A percentile compares a stretch with the other conserved stretches of the same genome.
Evolutionary conservation across 2,888 invertebrate species (phyloP).

Genomic region (Acrocera orbiculus): DNA sequence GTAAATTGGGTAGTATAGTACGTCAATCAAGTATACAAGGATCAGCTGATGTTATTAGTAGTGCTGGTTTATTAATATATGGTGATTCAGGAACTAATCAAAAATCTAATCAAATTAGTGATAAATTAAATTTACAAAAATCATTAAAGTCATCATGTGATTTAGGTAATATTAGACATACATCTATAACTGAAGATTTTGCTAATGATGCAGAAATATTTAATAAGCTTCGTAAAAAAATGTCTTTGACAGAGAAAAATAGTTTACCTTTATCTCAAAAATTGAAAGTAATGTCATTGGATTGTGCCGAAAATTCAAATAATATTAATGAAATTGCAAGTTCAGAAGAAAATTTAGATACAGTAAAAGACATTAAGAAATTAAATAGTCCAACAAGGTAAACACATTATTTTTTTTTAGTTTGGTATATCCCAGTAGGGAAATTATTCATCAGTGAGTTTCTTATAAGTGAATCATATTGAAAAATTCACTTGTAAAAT

Average conservation of each 20-base stretch:
- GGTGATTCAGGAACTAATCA: slow-evolving; percentile 21
- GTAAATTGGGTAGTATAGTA: slow-evolving; percentile 46
- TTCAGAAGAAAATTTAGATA: slow-evolving; percentile 21
- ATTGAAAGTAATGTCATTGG: slow-evolving; percentile 23
- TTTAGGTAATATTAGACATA: slow-evolving; percentile 31
- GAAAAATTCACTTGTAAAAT: no score
- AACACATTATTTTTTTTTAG: slow-evolving; percentile 4
- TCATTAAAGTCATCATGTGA: slow-evolving; percentile 44
- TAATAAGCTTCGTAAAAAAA: slow-evolving; percentile 44
- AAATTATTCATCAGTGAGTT: no score
- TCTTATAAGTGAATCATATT: no score
- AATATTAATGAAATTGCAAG: slow-evolving; percentile 17
- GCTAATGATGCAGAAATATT: slow-evolving; percentile 64
- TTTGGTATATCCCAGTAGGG: no score
- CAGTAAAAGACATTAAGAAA: slow-evolving; percentile 12
- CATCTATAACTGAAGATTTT: slow-evolving; percentile 53
- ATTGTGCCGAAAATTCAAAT: slow-evolving; percentile 9
- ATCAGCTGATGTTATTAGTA: slow-evolving; percentile 22
- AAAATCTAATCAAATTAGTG: no score
- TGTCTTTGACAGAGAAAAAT: slow-evolving; percentile 14
- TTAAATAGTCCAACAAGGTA: slow-evolving; percentile 30
- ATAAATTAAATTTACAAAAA: no score
- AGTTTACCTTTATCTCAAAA: slow-evolving; percentile 10
- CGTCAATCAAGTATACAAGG: slow-evolving; percentile 32
- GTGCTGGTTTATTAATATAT: slow-evolving; percentile 38